Evolutionary conservation across 1,140 invertebrate genomes (phyloP).

Genomic region (Macrocentrus cingulum): DNA sequence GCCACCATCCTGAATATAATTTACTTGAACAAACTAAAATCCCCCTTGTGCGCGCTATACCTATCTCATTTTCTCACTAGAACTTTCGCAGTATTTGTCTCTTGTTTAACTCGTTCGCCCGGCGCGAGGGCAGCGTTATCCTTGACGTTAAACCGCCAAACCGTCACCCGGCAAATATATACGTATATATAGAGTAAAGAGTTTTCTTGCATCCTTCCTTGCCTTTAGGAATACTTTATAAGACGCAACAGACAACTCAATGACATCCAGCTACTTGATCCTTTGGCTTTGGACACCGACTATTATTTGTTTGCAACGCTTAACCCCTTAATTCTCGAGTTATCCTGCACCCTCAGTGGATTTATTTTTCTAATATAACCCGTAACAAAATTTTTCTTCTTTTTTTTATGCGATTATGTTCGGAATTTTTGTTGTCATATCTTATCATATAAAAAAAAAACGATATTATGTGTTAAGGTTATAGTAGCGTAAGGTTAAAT

Average conservation of each 20-base stretch:
- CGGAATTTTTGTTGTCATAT: no score
- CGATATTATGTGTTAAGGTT: no score
- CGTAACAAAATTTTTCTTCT: no score
- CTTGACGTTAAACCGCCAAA: conserved; percentile 34
- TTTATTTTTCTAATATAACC: no score
- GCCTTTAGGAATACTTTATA: conserved; percentile 56
- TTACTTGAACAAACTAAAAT: conserved; percentile 58
- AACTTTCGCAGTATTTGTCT: conserved; percentile 12
- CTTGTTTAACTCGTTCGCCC: conserved; percentile 9
- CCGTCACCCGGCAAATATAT: conserved; percentile 30
- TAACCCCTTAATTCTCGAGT: no score
- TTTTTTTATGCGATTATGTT: no score
- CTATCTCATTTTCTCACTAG: conserved; percentile 13
- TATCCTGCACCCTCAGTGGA: no score
- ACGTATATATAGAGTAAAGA: background rate
- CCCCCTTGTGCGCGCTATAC: conserved; percentile 35
- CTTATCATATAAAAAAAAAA: no score
- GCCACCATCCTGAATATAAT: conserved; percentile 56
- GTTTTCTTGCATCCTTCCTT: conserved; percentile 26
- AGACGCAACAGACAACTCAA: conserved; percentile 37
- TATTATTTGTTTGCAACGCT: no score
- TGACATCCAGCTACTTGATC: conserved; percentile 26
- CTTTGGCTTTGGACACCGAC: conserved; percentile 27
- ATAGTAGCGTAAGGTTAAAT: no score
- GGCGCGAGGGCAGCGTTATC: conserved; percentile 35